A percentile compares a stretch with the other conserved stretches of the same genome.
phyloP scores from a whole-genome alignment of 2,888 invertebrate species.

The Nasonia oneida region DNA sequence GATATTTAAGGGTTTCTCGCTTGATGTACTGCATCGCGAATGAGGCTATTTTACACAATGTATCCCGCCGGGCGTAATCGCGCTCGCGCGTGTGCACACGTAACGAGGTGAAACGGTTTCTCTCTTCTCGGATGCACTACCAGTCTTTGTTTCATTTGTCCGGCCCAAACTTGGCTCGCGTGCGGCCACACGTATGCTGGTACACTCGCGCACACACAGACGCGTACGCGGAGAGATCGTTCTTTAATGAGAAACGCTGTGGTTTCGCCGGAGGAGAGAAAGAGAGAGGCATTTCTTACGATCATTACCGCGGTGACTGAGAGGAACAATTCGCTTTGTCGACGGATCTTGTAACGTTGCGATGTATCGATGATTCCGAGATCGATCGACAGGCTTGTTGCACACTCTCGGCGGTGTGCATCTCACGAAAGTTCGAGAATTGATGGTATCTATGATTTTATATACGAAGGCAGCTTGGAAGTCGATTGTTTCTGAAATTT shows the following conservation, averaged over 20 bases:
- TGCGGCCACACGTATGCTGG: slow-evolving; percentile 35
- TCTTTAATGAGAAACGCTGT: slow-evolving; percentile 65
- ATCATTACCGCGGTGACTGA: slow-evolving; percentile 54
- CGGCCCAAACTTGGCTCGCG: slow-evolving; percentile 66
- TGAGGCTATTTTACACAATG: slow-evolving; percentile 70
- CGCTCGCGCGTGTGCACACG: slow-evolving; percentile 8
- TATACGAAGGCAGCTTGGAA: not conserved
- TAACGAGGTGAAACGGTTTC: slow-evolving; percentile 33
- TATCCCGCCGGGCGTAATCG: slow-evolving; percentile 53
- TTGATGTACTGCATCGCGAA: slow-evolving; percentile 70
- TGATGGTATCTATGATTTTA: slow-evolving; percentile 18
- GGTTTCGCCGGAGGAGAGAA: slow-evolving; percentile 57
- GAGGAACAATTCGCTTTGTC: slow-evolving; percentile 60
- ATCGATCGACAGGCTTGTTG: slow-evolving; percentile 36
- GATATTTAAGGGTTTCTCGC: slow-evolving; percentile 63
- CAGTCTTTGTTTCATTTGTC: slow-evolving; percentile 68
- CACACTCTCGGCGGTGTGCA: not conserved
- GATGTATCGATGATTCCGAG: slow-evolving; percentile 47
- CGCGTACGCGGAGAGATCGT: slow-evolving; percentile 44
- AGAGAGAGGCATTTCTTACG: slow-evolving; percentile 40
- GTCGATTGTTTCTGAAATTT: not conserved
- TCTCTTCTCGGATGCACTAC: slow-evolving; percentile 8
- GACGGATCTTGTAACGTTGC: slow-evolving; percentile 29
- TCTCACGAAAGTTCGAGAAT: slow-evolving; percentile 5
- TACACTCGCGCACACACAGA: slow-evolving; percentile 10